Evolutionary conservation across 2,113 vertebrate genomes (phyloP).

Genomic region (Tychaedon coryphoeus): DNA sequence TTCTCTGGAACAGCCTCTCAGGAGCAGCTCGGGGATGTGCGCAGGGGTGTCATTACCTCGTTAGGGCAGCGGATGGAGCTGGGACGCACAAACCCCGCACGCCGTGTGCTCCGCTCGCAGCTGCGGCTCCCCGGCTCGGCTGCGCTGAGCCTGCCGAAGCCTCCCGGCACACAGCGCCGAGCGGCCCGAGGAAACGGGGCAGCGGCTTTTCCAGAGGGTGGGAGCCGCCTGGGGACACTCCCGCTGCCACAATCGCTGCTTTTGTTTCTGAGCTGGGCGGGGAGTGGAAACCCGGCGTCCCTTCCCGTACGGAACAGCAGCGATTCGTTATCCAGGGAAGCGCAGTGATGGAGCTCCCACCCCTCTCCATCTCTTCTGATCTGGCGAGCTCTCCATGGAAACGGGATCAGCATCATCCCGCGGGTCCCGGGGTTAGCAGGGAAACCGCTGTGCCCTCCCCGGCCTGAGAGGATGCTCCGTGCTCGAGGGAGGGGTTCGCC

Average conservation of each 20-base stretch:
- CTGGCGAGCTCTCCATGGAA: neutral
- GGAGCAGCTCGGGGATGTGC: neutral
- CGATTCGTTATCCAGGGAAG: neutral
- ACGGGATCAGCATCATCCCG: neutral
- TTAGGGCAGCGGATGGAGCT: neutral
- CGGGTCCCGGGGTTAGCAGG: neutral
- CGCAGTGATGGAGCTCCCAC: rapidly evolving
- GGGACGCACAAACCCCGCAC: rapidly evolving
- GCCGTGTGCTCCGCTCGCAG: rapidly evolving
- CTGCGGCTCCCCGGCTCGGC: rapidly evolving
- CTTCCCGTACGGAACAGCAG: neutral
- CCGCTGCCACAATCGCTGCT: neutral
- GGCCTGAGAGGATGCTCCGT: rapidly evolving
- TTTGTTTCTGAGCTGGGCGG: neutral
- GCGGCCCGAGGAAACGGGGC: rapidly evolving
- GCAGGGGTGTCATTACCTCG: neutral
- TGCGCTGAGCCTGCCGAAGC: rapidly evolving
- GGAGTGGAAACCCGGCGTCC: neutral
- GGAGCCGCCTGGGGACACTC: neutral
- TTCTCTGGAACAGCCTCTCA: neutral
- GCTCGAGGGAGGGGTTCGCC: rapidly evolving
- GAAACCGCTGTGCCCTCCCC: neutral
- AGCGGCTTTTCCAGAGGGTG: rapidly evolving
- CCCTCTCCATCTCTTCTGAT: neutral
- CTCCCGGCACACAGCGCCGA: rapidly evolving